Base-by-base conservation (phyloP, 1,140 invertebrate genomes). In the Magallana angulata region DNA sequence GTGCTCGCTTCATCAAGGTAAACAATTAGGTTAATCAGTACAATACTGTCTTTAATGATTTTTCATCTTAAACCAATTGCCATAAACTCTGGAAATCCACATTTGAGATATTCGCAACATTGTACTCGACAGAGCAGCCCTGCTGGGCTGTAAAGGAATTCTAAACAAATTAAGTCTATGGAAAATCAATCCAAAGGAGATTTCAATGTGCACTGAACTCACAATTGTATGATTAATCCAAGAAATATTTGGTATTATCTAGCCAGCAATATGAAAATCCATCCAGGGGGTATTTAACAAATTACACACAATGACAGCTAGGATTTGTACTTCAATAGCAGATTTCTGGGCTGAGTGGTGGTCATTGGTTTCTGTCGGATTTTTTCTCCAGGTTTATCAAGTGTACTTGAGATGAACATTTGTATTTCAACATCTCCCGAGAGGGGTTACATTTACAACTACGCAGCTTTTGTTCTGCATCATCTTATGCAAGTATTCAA, bases 111-210 rank as follows among this genome's bases (percentile, higher is more conserved):
- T 76, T 18, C 8, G 36, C 24, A 36, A 8, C 24, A 76, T 76
- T 76, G 68, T 76, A 30, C 68, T 76, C 11, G 24, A 30, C 68
- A 76, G 30, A 30, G 7, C 68, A 8, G 36, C 14, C 24, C 68
- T 24, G 24, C 24, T 11, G 68, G 36, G 68, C 68, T 30, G 36
- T 76, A 18, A 76, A 76, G 68, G 12, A 36, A 76, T 76, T 76
- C 68, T 76, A 30, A 76, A 64, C 60, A 64, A 64, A 76, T 76
- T 76, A 76, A 76, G 68, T 12, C 24, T 36, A 30, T 30, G 36
- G 68, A 76, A 76, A 76, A 76, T 76, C 68, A 76, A 76, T 76
- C 24, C 11, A 76, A 24, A 36, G 4, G 68, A 76, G 68, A 76
- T 76, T 30, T 24, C 68, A 30, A 30, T 76, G 3, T 76, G 68